These are phyloP conservation scores for Diorhabda carinulata DNA, from an alignment of 1,140 invertebrate species.

Conservation along the genomic window DNA sequence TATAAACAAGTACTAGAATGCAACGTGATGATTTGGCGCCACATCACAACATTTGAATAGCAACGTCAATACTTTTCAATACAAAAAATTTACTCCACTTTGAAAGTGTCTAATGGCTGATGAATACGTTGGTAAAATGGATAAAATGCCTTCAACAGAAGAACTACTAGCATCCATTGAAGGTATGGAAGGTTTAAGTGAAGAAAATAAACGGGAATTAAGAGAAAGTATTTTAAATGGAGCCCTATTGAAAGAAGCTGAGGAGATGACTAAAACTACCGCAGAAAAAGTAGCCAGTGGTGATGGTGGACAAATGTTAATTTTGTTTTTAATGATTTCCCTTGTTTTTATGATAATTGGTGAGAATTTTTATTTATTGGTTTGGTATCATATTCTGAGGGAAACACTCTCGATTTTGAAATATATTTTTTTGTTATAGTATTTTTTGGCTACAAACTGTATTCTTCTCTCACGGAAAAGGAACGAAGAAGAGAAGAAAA, in stretches of 20 bases:
- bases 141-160: conserved; percentile 21
- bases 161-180: conserved; percentile 16
- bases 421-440: conserved; percentile 56
- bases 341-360: conserved; percentile 12
- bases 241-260: not conserved
- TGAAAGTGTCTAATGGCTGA: not conserved
- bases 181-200: conserved; percentile 15
- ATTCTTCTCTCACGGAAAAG: conserved; percentile 70
- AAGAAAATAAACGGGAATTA: conserved; percentile 23
- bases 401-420: not conserved
- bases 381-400: not conserved
- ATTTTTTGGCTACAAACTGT: conserved; percentile 79
- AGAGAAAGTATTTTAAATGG: conserved; percentile 17
- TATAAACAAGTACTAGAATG: not conserved
- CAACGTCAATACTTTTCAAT: not conserved
- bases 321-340: conserved; percentile 1
- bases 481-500: conserved; percentile 69
- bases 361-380: not conserved
- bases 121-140: conserved; percentile 7
- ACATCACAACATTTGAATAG: not conserved
- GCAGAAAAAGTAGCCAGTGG: not conserved
- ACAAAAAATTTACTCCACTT: not conserved
- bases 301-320: not conserved
- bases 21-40: not conserved
- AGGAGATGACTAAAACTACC: not conserved